Percentiles rank a stretch among this genome's conserved stretches.
Conservation (phyloP, 1,140 invertebrate species). For the Sinonovacula constricta region DNA sequence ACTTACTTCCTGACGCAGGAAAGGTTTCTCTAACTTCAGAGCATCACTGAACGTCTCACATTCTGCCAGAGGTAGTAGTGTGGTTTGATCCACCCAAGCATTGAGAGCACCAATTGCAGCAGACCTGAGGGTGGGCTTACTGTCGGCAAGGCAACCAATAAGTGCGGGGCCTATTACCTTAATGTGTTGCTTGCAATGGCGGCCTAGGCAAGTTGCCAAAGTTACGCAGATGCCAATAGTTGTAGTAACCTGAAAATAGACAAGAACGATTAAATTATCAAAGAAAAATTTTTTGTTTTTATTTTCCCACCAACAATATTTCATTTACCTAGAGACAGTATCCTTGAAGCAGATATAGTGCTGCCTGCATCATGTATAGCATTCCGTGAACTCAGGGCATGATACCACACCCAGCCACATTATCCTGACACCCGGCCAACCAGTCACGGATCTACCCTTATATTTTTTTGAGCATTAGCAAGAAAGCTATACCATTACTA, state of each 20-base stretch:
- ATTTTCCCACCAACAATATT: no score
- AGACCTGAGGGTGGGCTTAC: constrained; percentile 87
- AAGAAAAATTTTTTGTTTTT: no score
- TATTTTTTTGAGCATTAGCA: no score
- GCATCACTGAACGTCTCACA: constrained; percentile 93
- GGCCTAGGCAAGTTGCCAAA: constrained; percentile 89
- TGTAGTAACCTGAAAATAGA: constrained; percentile 82
- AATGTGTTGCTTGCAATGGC: constrained; percentile 88
- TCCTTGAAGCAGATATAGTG: no score
- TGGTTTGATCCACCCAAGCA: constrained; percentile 88
- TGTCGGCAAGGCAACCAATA: constrained; percentile 86
- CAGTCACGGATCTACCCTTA: no score
- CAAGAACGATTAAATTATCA: no score
- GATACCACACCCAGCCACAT: no score
- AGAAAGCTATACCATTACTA: no score
- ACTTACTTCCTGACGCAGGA: constrained; percentile 85
- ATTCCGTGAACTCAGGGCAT: no score
- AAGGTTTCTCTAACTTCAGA: constrained; percentile 89
- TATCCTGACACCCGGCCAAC: no score
- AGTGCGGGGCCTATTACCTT: constrained; percentile 90
- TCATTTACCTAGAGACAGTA: no score
- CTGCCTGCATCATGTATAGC: no score
- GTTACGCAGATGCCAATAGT: constrained; percentile 89
- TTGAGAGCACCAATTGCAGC: constrained; percentile 90
- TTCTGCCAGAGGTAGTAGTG: constrained; percentile 88